A percentile compares a stretch with the other conserved stretches of the same genome.
phyloP scores from a whole-genome alignment of 1,140 invertebrate species.

The Sitophilus oryzae region DNA sequence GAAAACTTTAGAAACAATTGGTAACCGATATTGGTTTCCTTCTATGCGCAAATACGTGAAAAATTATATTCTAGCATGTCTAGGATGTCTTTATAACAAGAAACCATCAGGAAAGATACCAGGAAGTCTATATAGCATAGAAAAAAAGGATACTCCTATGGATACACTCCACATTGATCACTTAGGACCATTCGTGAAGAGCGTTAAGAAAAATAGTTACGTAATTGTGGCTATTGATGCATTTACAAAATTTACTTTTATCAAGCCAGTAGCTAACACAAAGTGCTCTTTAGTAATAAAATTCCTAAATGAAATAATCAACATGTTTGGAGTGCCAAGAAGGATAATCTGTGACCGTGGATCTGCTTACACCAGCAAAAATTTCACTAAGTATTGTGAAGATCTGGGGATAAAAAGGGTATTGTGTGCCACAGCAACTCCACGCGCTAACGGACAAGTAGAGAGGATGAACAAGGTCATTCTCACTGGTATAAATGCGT shows the following conservation, averaged over 20 bases:
- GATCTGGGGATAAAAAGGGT: conserved; percentile 23
- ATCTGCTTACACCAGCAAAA: conserved; percentile 23
- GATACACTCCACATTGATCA: conserved; percentile 34
- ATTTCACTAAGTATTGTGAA: conserved; percentile 26
- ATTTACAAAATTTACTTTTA: not conserved
- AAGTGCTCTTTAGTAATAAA: conserved; percentile 1
- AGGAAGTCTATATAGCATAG: conserved; percentile 8
- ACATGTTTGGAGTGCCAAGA: conserved; percentile 37
- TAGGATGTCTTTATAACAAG: conserved; percentile 6
- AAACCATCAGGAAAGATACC: not conserved
- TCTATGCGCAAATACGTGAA: not conserved
- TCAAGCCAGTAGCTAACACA: not conserved
- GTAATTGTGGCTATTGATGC: not conserved
- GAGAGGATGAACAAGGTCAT: conserved; percentile 25
- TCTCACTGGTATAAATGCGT: conserved; percentile 10
- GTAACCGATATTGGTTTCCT: conserved; percentile 37
- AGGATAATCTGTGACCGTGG: conserved; percentile 30
- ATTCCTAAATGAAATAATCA: conserved; percentile 9
- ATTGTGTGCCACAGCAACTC: conserved; percentile 26
- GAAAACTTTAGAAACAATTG: conserved; percentile 1
- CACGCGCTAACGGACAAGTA: conserved; percentile 28
- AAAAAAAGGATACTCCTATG: conserved; percentile 12
- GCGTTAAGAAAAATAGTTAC: not conserved
- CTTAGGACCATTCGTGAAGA: conserved; percentile 20
- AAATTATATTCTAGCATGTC: conserved; percentile 1